Evolutionary conservation across 2,797 vertebrate species (phyloP), one percentile per base, ranked within the genome.

Genomic region (Sebastes nivosus): DNA sequence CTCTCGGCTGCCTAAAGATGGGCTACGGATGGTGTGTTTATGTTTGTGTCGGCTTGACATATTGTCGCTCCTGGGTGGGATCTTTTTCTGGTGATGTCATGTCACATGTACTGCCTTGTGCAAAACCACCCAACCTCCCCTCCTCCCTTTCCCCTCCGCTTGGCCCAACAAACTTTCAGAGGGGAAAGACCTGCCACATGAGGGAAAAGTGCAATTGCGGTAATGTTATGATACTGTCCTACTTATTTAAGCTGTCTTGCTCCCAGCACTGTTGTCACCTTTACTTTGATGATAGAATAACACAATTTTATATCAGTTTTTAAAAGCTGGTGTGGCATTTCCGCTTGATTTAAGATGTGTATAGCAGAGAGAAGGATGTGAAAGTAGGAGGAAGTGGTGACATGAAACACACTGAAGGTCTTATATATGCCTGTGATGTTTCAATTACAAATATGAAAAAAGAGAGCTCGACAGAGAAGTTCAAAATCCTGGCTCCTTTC

Each of bases 1-100:
- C 69, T 72, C 64, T 2, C 30, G 27, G 25, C 59, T 77, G 72
- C 27, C 76, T 81, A 65, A 84, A 76, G 71, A 79, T 73, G 80
- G 80, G 32, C 73, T 77, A 9, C 1, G 27, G 59, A 67, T 75
- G 64, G 67, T 63, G 50, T 82, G 85, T 90, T 89, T 89, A 75
- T 83, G 79, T 79, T 87, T 79, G 79, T 82, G 81, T 91, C 72
- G 3, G 30, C 60, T 52, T 92, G 88, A 90, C 54, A 55, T 82
- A 82, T 85, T 77, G 79, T 80, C 38, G 6, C 67, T 77, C 50
- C 72, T 85, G 67, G 81, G 85, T 87, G 77, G 82, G 87, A 85
- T 86, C 20, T 50, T 85, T 83, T 74, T 75, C 68, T 70, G 72
- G 16, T 87, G 29, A 74, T 64, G 82, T 91, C 85, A 90, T 64